These are phyloP conservation scores for Sarotherodon lohbergeri DNA, from an alignment of 2,113 vertebrate genomes.

Conservation along the genomic window DNA sequence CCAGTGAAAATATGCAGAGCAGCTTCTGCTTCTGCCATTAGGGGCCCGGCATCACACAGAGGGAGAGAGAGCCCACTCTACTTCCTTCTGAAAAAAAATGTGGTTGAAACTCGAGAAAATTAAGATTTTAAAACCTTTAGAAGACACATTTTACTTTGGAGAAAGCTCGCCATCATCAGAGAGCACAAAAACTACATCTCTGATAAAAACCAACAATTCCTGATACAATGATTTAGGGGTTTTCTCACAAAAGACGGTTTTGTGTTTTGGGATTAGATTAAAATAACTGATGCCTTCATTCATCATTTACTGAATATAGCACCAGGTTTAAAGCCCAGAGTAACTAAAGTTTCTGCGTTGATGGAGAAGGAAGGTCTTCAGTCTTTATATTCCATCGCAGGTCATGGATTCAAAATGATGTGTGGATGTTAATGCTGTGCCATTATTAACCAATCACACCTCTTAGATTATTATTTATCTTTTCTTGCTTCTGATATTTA, in stretches of 20 bases:
- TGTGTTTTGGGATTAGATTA: not conserved
- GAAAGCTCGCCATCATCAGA: not conserved
- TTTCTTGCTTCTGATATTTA: not conserved
- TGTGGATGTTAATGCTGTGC: not conserved
- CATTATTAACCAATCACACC: not conserved
- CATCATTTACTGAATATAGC: not conserved
- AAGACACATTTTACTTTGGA: not conserved
- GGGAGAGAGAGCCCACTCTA: not conserved
- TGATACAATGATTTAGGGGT: not conserved
- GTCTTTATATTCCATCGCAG: not conserved
- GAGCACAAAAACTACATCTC: not conserved
- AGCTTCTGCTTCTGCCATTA: conserved; percentile 72
- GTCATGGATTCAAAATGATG: not conserved
- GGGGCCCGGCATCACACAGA: conserved; percentile 44
- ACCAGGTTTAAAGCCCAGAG: not conserved
- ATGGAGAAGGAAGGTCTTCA: not conserved
- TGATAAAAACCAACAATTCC: not conserved
- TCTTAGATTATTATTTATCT: not conserved
- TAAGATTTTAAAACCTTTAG: not conserved
- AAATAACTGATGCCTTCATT: not conserved
- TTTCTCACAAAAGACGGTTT: not conserved
- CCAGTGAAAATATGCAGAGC: conserved; percentile 67
- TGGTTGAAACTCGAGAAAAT: not conserved
- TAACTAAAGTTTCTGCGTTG: not conserved
- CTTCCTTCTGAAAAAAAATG: conserved; percentile 14